These are phyloP conservation scores for Aphaenogaster rudis DNA, from an alignment of 1,140 invertebrate genomes.

Conservation along the genomic window DNA sequence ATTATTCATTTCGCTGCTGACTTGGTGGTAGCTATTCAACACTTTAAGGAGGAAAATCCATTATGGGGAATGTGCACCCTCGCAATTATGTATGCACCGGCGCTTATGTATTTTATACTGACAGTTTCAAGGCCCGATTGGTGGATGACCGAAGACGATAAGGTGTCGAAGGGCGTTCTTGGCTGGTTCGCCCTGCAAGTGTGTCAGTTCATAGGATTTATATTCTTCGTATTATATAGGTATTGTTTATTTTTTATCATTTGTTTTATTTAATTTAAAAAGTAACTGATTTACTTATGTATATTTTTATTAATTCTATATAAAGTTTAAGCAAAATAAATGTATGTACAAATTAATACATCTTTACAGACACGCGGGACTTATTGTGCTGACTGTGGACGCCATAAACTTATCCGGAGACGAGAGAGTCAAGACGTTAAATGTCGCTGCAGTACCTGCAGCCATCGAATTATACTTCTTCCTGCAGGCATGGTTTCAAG, in stretches of 20 bases:
- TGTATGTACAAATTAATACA: neutral
- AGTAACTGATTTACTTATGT: neutral
- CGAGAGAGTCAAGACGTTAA: constrained; percentile 88
- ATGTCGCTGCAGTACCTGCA: constrained; percentile 88
- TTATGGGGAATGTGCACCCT: constrained; percentile 86
- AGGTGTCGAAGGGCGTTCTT: constrained; percentile 79
- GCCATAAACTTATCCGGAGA: constrained; percentile 89
- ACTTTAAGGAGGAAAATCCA: constrained; percentile 85
- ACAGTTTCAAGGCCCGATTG: constrained; percentile 88
- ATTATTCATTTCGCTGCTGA: constrained; percentile 86
- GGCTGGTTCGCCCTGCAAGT: constrained; percentile 88
- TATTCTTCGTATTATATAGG: constrained; percentile 90
- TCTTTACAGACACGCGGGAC: constrained; percentile 88
- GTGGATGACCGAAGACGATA: constrained; percentile 85
- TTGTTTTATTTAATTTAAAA: constrained; percentile 25
- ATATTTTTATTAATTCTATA: neutral
- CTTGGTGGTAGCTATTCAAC: constrained; percentile 85
- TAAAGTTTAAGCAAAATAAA: neutral
- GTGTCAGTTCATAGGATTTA: constrained; percentile 89
- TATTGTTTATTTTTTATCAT: constrained; percentile 77
- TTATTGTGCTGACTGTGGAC: constrained; percentile 91
- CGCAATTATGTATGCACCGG: constrained; percentile 87
- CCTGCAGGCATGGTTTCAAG: constrained; percentile 92
- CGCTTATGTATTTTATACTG: constrained; percentile 87
- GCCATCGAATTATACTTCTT: constrained; percentile 91